Evolutionary conservation across 2,797 vertebrate genomes (phyloP), one percentile per base, ranked within the genome.

Genomic region (Acipenser ruthenus): DNA sequence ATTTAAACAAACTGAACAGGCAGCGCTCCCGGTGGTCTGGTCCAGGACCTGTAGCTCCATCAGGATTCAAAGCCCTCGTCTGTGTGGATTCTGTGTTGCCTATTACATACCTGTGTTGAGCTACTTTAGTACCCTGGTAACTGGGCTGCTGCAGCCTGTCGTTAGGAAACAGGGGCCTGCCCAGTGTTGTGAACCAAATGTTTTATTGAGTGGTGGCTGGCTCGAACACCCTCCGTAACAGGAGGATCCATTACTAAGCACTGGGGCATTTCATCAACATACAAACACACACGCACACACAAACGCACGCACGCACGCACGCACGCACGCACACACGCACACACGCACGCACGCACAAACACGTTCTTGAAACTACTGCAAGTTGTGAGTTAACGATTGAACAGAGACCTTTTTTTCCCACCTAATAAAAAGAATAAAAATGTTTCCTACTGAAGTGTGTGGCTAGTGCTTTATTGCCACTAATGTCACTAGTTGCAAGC

Each of bases 31-130:
- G 58, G 62, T 69, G 55, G 58, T 18, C 59, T 60, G 50, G 13
- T 37, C 12, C 37, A n/a, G 60, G 10, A n/a, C 63, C 59, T 67
- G 61, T 23, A n/a, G 23, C 23, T 37, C 49, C 37, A 55, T 15
- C 12, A 15, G 49, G 62, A 61, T 49, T 49, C 47, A 67, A 52
- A 60, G 66, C 48, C 50, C 64, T 55, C 56, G 59, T 59, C 11
- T 67, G 60, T 55, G 66, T 51, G 59, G 60, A 50, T 51, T 61
- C 47, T 58, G 49, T 50, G 63, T 59, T 64, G 60, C 56, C 60
- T 23, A 47, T 23, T 48, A 64, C 64, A 61, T 52, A 37, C 23
- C 23, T 4, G 23, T 37, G 23, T 37, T 37, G 23, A 37, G 23
- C 23, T 37, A 3, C 23, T 37, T 37, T 37, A 37, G 23, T 4